Base-by-base conservation (phyloP, 1,140 invertebrate genomes). In the Ruditapes philippinarum region DNA sequence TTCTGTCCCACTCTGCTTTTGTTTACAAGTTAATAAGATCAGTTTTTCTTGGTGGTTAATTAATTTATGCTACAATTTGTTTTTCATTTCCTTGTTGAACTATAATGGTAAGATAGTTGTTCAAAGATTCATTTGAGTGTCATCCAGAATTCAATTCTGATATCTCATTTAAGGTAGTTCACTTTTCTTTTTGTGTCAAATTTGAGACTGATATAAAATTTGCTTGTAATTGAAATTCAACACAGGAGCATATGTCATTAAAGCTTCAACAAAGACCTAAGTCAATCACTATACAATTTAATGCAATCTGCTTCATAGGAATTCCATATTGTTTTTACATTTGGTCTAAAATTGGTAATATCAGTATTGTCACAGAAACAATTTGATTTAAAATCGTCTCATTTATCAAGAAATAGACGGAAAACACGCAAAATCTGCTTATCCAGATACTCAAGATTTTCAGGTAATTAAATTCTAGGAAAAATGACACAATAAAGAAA, bases 401-500 rank as follows among this genome's bases (percentile, higher is more conserved):
- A 88, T 88, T 78, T 88, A 73, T 88, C 85, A 88, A 54, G 45
- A 88, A 73, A 79, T 65, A 68, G 85, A 88, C 76, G 65, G 85
- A 80, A 80, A 79, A 88, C 70, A 80, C 49, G 60, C 19, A 19
- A 76, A n/a, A 68, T 80, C 85, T 79, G 70, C 84, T 88, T 88
- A 84, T 79, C 25, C 54, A 38, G 74, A 49, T 68, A 60, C 85
- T 88, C 62, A 22, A 70, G 57, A 33, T 80, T 70, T 57, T 25
- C 73, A 14, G 25, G 40, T 78, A 80, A 86, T 88, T 88, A 70
- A 88, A 88, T 88, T 78, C 42, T 60, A 36, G 57, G 49, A 36
- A 40, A 38, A 79, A 78, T 80, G 85, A 88, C 85, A 88, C 76
- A 80, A 88, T 88, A 80, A 88, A 42, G 57, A 73, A 88, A 88